Evolutionary conservation across 2,113 vertebrate genomes (phyloP).

Genomic region (Canis aureus): DNA sequence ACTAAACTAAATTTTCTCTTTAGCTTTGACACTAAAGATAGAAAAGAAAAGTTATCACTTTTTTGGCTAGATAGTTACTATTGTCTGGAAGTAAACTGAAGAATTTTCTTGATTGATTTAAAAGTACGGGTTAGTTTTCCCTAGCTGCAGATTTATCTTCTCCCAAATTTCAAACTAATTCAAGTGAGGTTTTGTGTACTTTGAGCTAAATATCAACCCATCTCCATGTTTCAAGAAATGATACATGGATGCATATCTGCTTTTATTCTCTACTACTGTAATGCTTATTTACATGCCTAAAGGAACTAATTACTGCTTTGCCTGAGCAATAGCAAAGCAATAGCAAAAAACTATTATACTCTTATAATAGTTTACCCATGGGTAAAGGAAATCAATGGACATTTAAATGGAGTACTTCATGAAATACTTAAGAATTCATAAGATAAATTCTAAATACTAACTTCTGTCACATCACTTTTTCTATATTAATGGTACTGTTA

Average conservation of each 20-base stretch:
- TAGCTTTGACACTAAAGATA: neutral
- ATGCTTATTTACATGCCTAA: neutral
- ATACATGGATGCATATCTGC: neutral
- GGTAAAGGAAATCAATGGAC: slow-evolving; percentile 14
- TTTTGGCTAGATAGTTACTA: slow-evolving; percentile 34
- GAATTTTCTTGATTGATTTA: slow-evolving; percentile 51
- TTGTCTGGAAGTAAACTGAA: slow-evolving; percentile 1
- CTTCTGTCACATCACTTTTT: slow-evolving; percentile 5
- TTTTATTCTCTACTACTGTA: neutral
- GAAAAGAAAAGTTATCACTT: slow-evolving; percentile 16
- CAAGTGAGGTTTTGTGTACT: neutral
- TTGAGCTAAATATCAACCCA: slow-evolving; percentile 23
- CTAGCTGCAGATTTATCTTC: neutral
- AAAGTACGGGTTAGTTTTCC: neutral
- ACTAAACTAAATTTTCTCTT: neutral
- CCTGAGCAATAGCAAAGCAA: neutral
- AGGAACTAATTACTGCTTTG: neutral
- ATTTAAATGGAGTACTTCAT: slow-evolving; percentile 44
- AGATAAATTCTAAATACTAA: slow-evolving; percentile 40
- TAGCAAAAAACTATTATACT: too few species aligned
- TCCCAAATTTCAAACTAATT: slow-evolving; percentile 18
- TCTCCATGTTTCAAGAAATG: slow-evolving; percentile 33
- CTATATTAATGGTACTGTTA: neutral
- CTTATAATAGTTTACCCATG: neutral
- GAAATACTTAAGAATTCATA: slow-evolving; percentile 37